Percentiles rank a stretch among this genome's conserved stretches.
Evolutionary conservation across 2,797 vertebrate genomes (phyloP).

Genomic region (Onychomys arenicola): DNA sequence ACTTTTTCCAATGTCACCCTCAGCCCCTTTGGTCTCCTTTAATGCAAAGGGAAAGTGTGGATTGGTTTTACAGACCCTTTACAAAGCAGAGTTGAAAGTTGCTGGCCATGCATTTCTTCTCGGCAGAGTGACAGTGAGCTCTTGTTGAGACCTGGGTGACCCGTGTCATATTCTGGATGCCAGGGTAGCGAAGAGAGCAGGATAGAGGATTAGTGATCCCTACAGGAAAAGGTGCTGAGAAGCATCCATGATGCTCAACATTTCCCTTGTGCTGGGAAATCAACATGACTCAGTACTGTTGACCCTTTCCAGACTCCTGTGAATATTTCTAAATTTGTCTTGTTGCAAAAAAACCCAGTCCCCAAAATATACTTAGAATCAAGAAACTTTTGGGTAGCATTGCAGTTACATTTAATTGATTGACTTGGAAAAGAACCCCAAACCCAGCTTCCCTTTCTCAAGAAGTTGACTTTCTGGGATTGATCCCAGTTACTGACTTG

Average conservation of each 20-base stretch:
- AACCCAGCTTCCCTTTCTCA: slow-evolving; percentile 29
- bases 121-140: slow-evolving; percentile 52
- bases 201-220: slow-evolving; percentile 46
- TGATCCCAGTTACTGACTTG: not conserved
- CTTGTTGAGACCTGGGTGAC: slow-evolving; percentile 51
- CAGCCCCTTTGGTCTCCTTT: slow-evolving; percentile 48
- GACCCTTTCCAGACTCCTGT: slow-evolving; percentile 55
- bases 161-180: slow-evolving; percentile 57
- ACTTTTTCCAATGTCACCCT: slow-evolving; percentile 62
- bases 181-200: not conserved
- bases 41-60: slow-evolving; percentile 69
- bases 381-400: slow-evolving; percentile 42
- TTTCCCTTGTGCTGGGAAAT: not conserved
- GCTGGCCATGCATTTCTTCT: slow-evolving; percentile 32
- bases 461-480: not conserved
- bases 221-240: slow-evolving; percentile 56
- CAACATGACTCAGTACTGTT: slow-evolving; percentile 1
- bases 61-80: slow-evolving; percentile 79
- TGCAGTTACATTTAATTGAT: slow-evolving; percentile 21
- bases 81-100: slow-evolving; percentile 71
- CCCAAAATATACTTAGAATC: not conserved
- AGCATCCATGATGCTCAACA: not conserved
- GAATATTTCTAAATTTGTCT: slow-evolving; percentile 68
- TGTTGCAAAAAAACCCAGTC: not conserved
- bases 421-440: slow-evolving; percentile 2